A percentile compares a stretch with the other conserved stretches of the same genome.
These are phyloP conservation scores for Schrankia costaestrigalis DNA, from an alignment of 2,888 invertebrate genomes.

Conservation along the genomic window DNA sequence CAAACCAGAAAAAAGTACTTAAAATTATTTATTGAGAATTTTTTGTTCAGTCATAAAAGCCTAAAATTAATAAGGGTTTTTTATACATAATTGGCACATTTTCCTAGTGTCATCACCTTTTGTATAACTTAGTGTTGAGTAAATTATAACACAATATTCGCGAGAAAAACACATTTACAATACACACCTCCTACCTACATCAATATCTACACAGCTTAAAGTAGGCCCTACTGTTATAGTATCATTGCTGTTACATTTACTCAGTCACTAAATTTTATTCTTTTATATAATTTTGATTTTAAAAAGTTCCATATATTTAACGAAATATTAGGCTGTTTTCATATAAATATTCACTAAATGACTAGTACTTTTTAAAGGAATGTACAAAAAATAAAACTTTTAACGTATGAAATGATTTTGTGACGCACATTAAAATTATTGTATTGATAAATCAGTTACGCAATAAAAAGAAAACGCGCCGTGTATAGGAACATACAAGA, in stretches of 20 bases:
- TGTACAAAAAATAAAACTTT: slow-evolving; percentile 34
- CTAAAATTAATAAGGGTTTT: slow-evolving; percentile 36
- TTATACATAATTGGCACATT: slow-evolving; percentile 45
- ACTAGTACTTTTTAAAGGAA: slow-evolving; percentile 44
- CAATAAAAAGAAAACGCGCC: slow-evolving; percentile 25
- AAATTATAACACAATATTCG: slow-evolving; percentile 25
- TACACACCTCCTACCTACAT: slow-evolving; percentile 12
- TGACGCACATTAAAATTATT: slow-evolving; percentile 12
- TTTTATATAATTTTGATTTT: slow-evolving; percentile 22
- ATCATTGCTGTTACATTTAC: slow-evolving; percentile 23
- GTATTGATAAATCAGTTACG: slow-evolving; percentile 6
- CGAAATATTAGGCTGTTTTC: slow-evolving; percentile 19
- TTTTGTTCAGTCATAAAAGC: slow-evolving; percentile 38
- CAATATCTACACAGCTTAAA: slow-evolving; percentile 19
- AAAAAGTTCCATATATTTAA: slow-evolving; percentile 14
- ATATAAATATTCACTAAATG: slow-evolving; percentile 35
- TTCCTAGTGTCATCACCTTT: slow-evolving; percentile 32
- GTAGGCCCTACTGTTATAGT: slow-evolving; percentile 15
- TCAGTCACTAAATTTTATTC: slow-evolving; percentile 9
- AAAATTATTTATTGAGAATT: slow-evolving; percentile 35
- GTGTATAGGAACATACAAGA: slow-evolving; percentile 29
- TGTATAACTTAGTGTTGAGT: slow-evolving; percentile 18
- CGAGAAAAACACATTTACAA: slow-evolving; percentile 5
- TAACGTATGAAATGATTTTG: slow-evolving; percentile 33
- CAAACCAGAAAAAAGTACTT: slow-evolving; percentile 31